These are phyloP conservation scores for Furcifer pardalis DNA, from an alignment of 2,797 vertebrate genomes.

Conservation along the genomic window DNA sequence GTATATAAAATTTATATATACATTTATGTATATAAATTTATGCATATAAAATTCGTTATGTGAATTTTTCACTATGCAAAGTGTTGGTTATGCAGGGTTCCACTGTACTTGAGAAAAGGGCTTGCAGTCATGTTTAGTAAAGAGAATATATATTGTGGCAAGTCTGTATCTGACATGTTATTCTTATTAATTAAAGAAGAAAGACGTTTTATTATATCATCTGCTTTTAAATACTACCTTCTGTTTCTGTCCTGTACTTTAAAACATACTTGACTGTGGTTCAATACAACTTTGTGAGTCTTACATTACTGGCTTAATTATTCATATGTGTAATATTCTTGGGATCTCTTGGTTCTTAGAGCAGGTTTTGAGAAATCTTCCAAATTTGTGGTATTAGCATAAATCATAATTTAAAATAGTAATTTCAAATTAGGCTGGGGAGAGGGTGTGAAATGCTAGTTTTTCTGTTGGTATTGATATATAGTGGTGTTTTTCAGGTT, in stretches of 20 bases:
- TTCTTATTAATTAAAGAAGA: background rate
- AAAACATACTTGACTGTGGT: background rate
- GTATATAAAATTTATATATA: no score
- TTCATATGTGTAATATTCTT: background rate
- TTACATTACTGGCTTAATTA: background rate
- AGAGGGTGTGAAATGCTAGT: background rate
- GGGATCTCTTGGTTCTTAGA: background rate
- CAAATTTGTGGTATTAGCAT: background rate
- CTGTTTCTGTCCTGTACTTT: background rate
- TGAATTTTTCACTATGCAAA: no score
- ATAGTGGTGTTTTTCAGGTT: conserved; percentile 80
- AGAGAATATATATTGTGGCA: background rate
- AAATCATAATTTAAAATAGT: background rate
- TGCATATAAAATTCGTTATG: no score
- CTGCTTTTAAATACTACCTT: background rate
- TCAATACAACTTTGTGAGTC: background rate
- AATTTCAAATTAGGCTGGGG: background rate
- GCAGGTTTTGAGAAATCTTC: background rate
- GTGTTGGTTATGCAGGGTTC: no score
- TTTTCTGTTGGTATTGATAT: background rate
- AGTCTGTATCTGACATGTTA: background rate
- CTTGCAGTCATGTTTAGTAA: background rate
- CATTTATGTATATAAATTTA: no score
- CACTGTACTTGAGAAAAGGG: background rate
- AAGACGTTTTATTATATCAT: background rate